Conservation (phyloP, 2,888 invertebrate species). For the Seira ritae region DNA sequence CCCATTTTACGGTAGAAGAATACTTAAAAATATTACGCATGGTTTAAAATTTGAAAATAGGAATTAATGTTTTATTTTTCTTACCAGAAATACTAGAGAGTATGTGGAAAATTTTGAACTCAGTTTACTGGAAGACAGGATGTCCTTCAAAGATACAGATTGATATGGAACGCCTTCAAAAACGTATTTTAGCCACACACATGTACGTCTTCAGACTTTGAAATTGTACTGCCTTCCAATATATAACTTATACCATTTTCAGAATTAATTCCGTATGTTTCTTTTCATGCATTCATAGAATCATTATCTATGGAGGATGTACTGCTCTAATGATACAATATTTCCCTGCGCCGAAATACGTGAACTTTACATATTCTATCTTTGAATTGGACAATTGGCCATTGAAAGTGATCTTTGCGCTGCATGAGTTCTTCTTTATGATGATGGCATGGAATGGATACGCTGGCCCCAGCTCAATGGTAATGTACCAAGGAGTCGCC, state of each 20-base stretch:
- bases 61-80: no score
- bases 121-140: conserved; percentile 10
- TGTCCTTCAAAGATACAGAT: no score
- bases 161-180: not conserved
- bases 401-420: conserved; percentile 1
- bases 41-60: not conserved
- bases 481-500: conserved; percentile 20
- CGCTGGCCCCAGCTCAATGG: not conserved
- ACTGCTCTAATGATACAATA: conserved; percentile 9
- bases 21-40: not conserved
- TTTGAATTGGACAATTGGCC: not conserved
- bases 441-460: conserved; percentile 26
- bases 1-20: conserved; percentile 21
- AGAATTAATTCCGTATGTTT: not conserved
- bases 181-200: not conserved
- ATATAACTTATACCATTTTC: no score
- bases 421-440: conserved; percentile 31
- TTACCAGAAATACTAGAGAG: conserved; percentile 8
- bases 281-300: not conserved
- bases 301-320: no score
- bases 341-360: conserved; percentile 34
- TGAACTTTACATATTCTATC: conserved; percentile 19
- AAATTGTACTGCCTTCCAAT: no score
- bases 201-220: not conserved
- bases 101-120: not conserved